Conservation (phyloP, 2,888 invertebrate genomes). For the Drosophila tanythrix region DNA sequence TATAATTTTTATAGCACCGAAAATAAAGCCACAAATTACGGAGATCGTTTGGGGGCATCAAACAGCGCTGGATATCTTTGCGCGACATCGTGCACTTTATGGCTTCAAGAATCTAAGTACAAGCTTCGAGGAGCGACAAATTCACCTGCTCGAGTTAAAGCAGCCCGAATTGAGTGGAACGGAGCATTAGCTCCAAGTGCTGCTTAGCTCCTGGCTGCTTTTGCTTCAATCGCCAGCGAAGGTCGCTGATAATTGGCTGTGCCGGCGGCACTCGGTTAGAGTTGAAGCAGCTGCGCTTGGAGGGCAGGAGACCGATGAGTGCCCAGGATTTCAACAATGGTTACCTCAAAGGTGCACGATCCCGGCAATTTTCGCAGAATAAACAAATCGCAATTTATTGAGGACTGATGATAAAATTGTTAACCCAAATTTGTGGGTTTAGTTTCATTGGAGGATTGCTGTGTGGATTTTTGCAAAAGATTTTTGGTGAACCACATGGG, state of each 20-base stretch:
- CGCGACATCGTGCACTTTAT: constrained; percentile 89
- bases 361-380: constrained; percentile 57
- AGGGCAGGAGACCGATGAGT: constrained; percentile 90
- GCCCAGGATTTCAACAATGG: constrained; percentile 95
- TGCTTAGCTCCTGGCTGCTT: constrained; percentile 86
- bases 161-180: constrained; percentile 27
- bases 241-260: constrained; percentile 89
- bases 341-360: constrained; percentile 86
- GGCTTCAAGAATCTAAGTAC: constrained; percentile 88
- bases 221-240: constrained; percentile 86
- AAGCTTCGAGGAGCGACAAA: constrained; percentile 86
- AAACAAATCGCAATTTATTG: constrained; percentile 57
- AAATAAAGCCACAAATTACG: constrained; percentile 88
- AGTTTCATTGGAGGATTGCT: constrained; percentile 88
- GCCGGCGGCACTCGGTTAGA: constrained; percentile 88
- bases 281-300: constrained; percentile 88
- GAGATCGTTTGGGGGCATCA: constrained; percentile 89
- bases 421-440: constrained; percentile 91
- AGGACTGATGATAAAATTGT: constrained; percentile 5
- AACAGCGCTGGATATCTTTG: constrained; percentile 88
- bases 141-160: constrained; percentile 88
- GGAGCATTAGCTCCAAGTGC: constrained; percentile 71
- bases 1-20: constrained; percentile 87
- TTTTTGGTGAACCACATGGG: constrained; percentile 96
- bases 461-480: constrained; percentile 91